Conservation (phyloP, 2,797 vertebrate species). For the Mormyrus hasselquistii region DNA sequence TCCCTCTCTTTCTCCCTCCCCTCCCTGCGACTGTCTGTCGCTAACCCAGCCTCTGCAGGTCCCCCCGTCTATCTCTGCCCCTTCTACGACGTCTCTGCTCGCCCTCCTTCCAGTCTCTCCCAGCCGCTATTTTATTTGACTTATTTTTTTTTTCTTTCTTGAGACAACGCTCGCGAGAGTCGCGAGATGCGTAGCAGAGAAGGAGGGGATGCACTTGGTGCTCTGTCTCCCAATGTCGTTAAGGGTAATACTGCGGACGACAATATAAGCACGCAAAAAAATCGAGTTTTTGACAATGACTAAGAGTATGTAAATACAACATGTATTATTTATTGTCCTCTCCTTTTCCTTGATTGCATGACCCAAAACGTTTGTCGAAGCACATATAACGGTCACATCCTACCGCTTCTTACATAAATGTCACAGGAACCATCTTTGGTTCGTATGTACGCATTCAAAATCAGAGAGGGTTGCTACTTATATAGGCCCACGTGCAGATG, state of each 20-base stretch:
- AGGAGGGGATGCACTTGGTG: background rate
- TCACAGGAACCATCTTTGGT: background rate
- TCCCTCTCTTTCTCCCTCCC: slow-evolving; percentile 1
- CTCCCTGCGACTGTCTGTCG: slow-evolving; percentile 18
- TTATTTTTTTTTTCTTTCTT: slow-evolving; percentile 26
- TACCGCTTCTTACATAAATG: background rate
- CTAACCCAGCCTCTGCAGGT: slow-evolving; percentile 15
- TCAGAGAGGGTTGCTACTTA: background rate
- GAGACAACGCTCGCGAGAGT: slow-evolving; percentile 61
- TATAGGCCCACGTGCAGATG: background rate
- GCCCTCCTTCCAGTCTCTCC: slow-evolving; percentile 34
- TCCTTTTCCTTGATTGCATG: background rate
- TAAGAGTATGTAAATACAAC: background rate
- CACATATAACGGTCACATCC: background rate
- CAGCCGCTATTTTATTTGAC: background rate
- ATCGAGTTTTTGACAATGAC: background rate
- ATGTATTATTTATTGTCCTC: background rate
- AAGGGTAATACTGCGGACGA: background rate
- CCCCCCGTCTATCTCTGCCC: slow-evolving; percentile 33
- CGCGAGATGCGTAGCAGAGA: background rate
- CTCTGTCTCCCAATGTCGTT: background rate
- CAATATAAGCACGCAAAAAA: background rate
- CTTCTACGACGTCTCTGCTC: slow-evolving; percentile 18
- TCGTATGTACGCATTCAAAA: background rate
- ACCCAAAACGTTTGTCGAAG: background rate